These are phyloP conservation scores for Sorex fumeus DNA, from an alignment of 2,113 vertebrate species.

Conservation along the genomic window DNA sequence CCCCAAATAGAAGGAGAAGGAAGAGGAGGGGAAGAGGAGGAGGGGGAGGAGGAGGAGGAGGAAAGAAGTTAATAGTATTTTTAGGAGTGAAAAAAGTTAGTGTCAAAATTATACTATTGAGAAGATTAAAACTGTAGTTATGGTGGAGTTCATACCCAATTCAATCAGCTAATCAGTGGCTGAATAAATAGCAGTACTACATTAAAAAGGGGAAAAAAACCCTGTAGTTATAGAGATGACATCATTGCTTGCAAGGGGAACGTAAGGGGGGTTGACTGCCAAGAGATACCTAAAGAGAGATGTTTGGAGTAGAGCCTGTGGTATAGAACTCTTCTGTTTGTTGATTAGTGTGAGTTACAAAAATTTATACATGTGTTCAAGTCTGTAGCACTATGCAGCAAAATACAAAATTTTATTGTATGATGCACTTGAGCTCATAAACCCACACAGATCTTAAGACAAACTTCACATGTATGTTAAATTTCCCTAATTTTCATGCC, in stretches of 20 bases:
- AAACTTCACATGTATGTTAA: background rate
- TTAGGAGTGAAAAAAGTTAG: conserved; percentile 15
- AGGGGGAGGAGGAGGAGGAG: too few species aligned
- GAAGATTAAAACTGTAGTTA: background rate
- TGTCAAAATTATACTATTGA: conserved; percentile 28
- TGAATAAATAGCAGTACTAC: too few species aligned
- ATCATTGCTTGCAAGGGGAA: background rate
- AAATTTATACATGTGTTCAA: background rate
- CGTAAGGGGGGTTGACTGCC: background rate
- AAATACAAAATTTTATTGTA: conserved; percentile 34
- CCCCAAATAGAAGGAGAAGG: too few species aligned
- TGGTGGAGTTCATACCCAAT: too few species aligned
- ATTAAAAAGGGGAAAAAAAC: too few species aligned
- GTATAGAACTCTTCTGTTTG: background rate
- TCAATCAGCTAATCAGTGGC: too few species aligned
- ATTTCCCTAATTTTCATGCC: background rate
- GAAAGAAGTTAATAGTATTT: background rate
- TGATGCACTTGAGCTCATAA: background rate
- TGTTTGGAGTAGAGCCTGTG: too few species aligned
- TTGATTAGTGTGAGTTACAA: background rate
- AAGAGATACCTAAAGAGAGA: background rate
- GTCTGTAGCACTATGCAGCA: background rate
- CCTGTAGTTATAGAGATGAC: background rate
- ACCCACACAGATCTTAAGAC: background rate
- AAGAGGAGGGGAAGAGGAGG: too few species aligned